Evolutionary conservation across 1,140 invertebrate species (phyloP), one percentile per base, ranked within the genome.

Genomic region (Drosophila arizonae): DNA sequence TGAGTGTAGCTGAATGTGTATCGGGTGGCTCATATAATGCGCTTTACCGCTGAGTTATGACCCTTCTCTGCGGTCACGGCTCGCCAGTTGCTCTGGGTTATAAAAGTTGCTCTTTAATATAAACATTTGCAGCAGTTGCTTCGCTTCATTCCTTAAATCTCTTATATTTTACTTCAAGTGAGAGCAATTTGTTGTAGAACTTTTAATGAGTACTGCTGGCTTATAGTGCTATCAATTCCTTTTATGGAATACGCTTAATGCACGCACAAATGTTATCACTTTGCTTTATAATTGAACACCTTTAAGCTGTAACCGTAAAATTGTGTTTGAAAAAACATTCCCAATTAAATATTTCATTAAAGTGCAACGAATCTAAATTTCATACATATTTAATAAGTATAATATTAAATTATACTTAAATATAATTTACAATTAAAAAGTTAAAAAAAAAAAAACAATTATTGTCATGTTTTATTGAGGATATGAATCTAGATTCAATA

Each of bases 1-100:
- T 24, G 2, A 24, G 21, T 24, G 21, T 24, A 24, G 2, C 21
- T 24, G 21, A 46, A 46, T 46, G 43, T 46, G 43, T 46, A 46
- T 50, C 48, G 48, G 48, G 24, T 62, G 66, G 62, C 26, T 55
- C 57, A 73, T 69, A 78, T 69, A 76, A 76, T 76, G 57, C 56
- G 46, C 50, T 52, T 28, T 15, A n/a, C 6, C 67, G 41, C 52
- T 51, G 61, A 64, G 45, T 64, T 64, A 71, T 71, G 52, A 51
- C 24, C 51, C 52, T 1, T 51, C 39, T 8, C 11, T 46, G 43
- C 10, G 57, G 28, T 28, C 26, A 15, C 30, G 26, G 43, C 5
- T 17, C 15, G 0, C 6, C 11, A 33, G n/a, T n/a, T 21, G 45
- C 1, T 24, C 51, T 4, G 52, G n/a, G 6, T 21, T 54, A 36